phyloP scores from a whole-genome alignment of 2,888 invertebrate genomes.

The Conchocele bisecta region DNA sequence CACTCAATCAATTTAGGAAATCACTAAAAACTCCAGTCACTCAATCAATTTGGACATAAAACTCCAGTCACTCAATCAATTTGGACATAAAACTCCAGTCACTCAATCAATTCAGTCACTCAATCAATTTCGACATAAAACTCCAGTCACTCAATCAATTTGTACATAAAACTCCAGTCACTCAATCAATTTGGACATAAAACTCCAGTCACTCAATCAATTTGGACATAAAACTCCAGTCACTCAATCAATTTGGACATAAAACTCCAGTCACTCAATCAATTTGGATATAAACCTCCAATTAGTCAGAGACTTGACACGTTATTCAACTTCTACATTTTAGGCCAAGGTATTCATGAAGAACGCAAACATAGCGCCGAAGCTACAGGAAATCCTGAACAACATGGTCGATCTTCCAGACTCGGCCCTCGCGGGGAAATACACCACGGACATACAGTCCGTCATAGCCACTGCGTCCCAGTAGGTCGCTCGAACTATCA shows the following conservation, averaged over 20 bases:
- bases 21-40: too few relatives aligned
- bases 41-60: too few relatives aligned
- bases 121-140: too few relatives aligned
- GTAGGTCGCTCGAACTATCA: conserved; percentile 2
- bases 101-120: too few relatives aligned
- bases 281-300: background rate
- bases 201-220: too few relatives aligned
- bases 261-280: background rate
- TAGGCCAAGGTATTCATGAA: conserved; percentile 71
- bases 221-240: too few relatives aligned
- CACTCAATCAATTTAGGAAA: too few relatives aligned
- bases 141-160: too few relatives aligned
- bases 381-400: conserved; percentile 65
- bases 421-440: conserved; percentile 49
- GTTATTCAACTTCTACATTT: background rate
- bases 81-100: too few relatives aligned
- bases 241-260: background rate
- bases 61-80: too few relatives aligned
- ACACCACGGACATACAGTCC: conserved; percentile 52
- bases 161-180: too few relatives aligned
- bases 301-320: background rate
- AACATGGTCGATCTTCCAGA: conserved; percentile 41
- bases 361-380: conserved; percentile 66
- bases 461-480: conserved; percentile 58
- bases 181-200: too few relatives aligned